Conservation (phyloP, 2,888 invertebrate species). For the Andrena hattorfiana region DNA sequence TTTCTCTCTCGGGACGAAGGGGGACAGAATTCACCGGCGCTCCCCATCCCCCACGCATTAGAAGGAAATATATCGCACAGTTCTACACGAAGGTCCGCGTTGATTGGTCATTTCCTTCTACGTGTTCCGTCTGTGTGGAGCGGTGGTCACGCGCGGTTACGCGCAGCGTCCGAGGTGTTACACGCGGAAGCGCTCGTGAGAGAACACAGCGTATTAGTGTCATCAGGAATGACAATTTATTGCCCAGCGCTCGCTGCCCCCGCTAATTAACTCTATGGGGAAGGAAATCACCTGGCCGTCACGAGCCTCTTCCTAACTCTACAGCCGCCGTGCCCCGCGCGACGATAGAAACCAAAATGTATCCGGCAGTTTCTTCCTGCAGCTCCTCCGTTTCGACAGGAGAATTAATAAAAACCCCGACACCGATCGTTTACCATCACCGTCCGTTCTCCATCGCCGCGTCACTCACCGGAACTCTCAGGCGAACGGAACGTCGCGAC, state of each 20-base stretch:
- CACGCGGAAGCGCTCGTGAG: slow-evolving; percentile 70
- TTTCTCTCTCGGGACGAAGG: neutral
- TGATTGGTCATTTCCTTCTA: slow-evolving; percentile 74
- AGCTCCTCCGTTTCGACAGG: neutral
- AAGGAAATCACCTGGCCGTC: slow-evolving; percentile 15
- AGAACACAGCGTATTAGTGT: slow-evolving; percentile 58
- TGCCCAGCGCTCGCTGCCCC: slow-evolving; percentile 8
- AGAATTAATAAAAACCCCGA: neutral
- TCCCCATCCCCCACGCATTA: slow-evolving; percentile 35
- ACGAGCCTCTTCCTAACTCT: neutral
- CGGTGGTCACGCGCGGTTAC: slow-evolving; percentile 49
- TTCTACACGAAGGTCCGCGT: slow-evolving; percentile 71
- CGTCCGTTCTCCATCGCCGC: neutral
- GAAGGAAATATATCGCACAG: slow-evolving; percentile 63
- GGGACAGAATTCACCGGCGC: neutral
- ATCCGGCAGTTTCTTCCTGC: neutral
- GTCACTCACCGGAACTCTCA: slow-evolving; percentile 34
- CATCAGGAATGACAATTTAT: slow-evolving; percentile 65
- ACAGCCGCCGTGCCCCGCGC: neutral
- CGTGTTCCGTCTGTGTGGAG: slow-evolving; percentile 65
- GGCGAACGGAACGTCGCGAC: neutral
- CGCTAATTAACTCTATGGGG: slow-evolving; percentile 30
- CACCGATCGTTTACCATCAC: neutral
- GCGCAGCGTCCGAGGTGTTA: slow-evolving; percentile 58
- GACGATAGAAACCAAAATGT: neutral